A percentile compares a stretch with the other conserved stretches of the same genome.
Conservation (phyloP, 2,113 vertebrate genomes). For the Cyanoderma ruficeps region DNA sequence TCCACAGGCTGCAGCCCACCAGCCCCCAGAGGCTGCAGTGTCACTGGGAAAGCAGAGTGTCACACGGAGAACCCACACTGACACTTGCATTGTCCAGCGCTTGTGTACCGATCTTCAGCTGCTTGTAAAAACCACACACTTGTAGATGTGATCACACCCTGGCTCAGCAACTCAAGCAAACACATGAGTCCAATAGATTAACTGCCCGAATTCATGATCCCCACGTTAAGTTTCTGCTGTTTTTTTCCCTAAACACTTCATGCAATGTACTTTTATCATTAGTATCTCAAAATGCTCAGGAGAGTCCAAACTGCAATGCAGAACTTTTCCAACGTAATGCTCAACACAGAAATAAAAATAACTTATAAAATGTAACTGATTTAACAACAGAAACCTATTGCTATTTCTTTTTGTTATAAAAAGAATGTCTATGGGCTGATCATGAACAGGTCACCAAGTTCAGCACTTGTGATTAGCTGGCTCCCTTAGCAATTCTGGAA, state of each 20-base stretch:
- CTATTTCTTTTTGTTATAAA: not conserved
- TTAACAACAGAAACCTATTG: not conserved
- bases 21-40: not conserved
- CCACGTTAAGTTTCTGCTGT: not conserved
- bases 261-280: not conserved
- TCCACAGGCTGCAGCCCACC: not conserved
- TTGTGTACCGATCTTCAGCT: not conserved
- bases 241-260: not conserved
- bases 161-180: not conserved
- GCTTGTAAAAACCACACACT: not conserved
- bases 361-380: not conserved
- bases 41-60: not conserved
- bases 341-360: not conserved
- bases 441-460: not conserved
- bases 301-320: not conserved
- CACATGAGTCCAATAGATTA: rapidly evolving
- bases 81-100: not conserved
- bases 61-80: not conserved
- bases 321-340: not conserved
- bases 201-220: not conserved
- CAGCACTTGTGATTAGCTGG: not conserved
- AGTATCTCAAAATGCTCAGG: not conserved
- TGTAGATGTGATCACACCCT: not conserved
- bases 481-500: not conserved
- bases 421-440: not conserved